Evolutionary conservation across 2,888 invertebrate species (phyloP).

Genomic region (Dasypolia templi): DNA sequence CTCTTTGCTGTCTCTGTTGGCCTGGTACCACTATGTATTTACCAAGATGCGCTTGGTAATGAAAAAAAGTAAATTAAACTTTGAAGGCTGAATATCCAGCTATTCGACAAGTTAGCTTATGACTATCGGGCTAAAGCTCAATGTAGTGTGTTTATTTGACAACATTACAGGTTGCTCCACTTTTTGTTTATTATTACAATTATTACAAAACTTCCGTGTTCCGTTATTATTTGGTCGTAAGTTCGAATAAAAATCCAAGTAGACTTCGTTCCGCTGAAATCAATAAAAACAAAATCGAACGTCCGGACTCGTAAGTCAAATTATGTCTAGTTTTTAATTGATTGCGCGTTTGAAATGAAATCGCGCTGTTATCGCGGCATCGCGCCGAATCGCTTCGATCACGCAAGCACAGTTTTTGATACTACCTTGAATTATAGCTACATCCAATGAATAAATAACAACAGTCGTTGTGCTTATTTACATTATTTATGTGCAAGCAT

Average conservation of each 20-base stretch:
- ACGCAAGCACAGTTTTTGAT: constrained; percentile 71
- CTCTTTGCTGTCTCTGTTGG: constrained; percentile 79
- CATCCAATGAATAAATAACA: constrained; percentile 64
- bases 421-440: constrained; percentile 68
- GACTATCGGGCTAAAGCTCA: constrained; percentile 42
- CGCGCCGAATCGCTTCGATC: constrained; percentile 68
- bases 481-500: constrained; percentile 54
- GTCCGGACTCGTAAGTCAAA: constrained; percentile 62
- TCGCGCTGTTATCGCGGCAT: constrained; percentile 67
- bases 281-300: constrained; percentile 63
- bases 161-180: constrained; percentile 75
- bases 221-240: constrained; percentile 53
- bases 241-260: constrained; percentile 46
- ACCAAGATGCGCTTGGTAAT: constrained; percentile 85
- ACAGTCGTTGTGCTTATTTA: constrained; percentile 38
- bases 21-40: constrained; percentile 89
- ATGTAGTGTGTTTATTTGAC: constrained; percentile 40
- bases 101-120: constrained; percentile 57
- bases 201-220: constrained; percentile 54
- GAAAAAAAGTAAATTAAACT: constrained; percentile 82
- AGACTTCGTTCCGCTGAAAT: constrained; percentile 46
- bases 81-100: constrained; percentile 67
- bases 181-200: constrained; percentile 60
- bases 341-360: constrained; percentile 70
- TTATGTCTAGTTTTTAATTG: constrained; percentile 70